Conservation (phyloP, 2,797 vertebrate species). For the Hirundo rustica region DNA sequence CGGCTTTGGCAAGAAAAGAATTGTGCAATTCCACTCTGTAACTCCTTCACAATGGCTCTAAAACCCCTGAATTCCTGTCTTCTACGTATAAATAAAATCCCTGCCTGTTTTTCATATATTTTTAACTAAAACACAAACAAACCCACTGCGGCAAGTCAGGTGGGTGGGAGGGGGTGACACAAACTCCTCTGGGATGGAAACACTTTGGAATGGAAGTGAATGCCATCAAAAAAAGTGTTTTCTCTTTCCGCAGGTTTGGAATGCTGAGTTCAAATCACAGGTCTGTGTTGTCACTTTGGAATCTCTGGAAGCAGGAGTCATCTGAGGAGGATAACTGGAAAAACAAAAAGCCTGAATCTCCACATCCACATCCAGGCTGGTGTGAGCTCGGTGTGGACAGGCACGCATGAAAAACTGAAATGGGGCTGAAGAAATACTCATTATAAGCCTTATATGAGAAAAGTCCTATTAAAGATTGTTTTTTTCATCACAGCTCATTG, state of each 20-base stretch:
- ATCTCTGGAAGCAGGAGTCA: background rate
- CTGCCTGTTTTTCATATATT: rapidly evolving
- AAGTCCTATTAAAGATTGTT: constrained; percentile 16
- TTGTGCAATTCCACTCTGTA: background rate
- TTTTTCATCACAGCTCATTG: constrained; percentile 45
- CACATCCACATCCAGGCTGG: background rate
- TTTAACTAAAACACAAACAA: background rate
- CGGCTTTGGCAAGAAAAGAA: background rate
- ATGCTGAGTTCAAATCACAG: background rate
- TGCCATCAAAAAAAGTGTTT: background rate
- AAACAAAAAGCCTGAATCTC: background rate
- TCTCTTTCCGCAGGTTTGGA: background rate
- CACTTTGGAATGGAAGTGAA: background rate
- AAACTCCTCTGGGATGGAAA: background rate
- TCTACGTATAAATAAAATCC: background rate
- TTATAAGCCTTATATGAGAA: background rate
- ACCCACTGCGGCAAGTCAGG: background rate
- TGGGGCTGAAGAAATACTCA: background rate
- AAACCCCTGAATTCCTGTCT: background rate
- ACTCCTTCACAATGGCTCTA: background rate
- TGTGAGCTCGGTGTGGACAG: background rate
- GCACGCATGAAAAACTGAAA: background rate
- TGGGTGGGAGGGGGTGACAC: background rate
- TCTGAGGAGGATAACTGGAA: background rate
- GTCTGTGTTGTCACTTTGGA: background rate